Percentiles rank a stretch among this genome's conserved stretches.
These are phyloP conservation scores for Felis catus DNA, from an alignment of 2,113 vertebrate genomes.

Conservation along the genomic window F.catus_Fca126_mat1.0 CM031423.1:19162501-19163000, in stretches of 20 bases:
- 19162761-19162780: accelerated
- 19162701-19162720: background rate
- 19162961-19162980: background rate
- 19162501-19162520: constrained; percentile 97
- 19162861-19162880: background rate
- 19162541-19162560: constrained; percentile 96
- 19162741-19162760: background rate
- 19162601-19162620: constrained; percentile 97
- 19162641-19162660: constrained; percentile 82
- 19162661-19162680: background rate
- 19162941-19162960: background rate
- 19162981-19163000: background rate
- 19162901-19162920: background rate
- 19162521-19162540: constrained; percentile 98
- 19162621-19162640: constrained; percentile 97
- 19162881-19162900: constrained; percentile 10
- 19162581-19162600: constrained; percentile 98
- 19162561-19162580: constrained; percentile 96
- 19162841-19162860: background rate
- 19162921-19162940: background rate
- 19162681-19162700: background rate
- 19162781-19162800: background rate
- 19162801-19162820: background rate
- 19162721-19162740: background rate
- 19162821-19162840: background rate